Evolutionary conservation across 2,797 vertebrate species (phyloP).

Genomic region (Sebastes elongatus): DNA sequence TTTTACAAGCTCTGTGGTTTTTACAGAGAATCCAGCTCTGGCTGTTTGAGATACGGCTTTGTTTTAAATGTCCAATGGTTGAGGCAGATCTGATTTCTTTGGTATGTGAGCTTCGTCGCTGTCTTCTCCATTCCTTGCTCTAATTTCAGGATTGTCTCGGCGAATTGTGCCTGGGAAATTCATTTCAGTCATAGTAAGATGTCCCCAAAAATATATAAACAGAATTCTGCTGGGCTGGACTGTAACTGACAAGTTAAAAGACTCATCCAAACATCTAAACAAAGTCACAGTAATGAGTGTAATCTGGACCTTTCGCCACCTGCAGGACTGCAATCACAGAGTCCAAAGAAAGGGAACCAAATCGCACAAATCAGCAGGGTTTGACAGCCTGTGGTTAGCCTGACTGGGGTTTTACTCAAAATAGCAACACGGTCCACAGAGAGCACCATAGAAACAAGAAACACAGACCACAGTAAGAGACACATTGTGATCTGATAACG

Average conservation of each 20-base stretch:
- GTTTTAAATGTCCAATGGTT: neutral
- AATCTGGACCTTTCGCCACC: constrained; percentile 37
- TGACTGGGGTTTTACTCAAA: constrained; percentile 36
- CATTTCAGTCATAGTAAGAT: constrained; percentile 1
- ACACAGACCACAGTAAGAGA: constrained; percentile 8
- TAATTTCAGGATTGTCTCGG: neutral
- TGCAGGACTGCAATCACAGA: constrained; percentile 45
- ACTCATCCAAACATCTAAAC: constrained; percentile 21
- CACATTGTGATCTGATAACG: constrained; percentile 31
- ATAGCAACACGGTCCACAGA: constrained; percentile 49
- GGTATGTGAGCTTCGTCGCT: neutral
- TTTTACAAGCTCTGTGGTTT: neutral
- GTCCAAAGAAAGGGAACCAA: constrained; percentile 28
- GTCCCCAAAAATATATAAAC: neutral
- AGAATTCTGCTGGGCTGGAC: neutral
- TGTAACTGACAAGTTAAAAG: neutral
- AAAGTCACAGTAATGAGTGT: constrained; percentile 25
- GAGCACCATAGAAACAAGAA: constrained; percentile 8
- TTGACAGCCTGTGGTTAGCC: constrained; percentile 49
- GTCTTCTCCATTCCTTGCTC: neutral
- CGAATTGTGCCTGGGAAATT: neutral
- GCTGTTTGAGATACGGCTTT: neutral
- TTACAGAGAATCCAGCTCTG: neutral
- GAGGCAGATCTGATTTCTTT: neutral
- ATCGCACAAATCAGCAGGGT: constrained; percentile 28